Evolutionary conservation across 2,888 invertebrate genomes (phyloP), one percentile per base, ranked within the genome.

Genomic region (Lasioglossum lativentre): DNA sequence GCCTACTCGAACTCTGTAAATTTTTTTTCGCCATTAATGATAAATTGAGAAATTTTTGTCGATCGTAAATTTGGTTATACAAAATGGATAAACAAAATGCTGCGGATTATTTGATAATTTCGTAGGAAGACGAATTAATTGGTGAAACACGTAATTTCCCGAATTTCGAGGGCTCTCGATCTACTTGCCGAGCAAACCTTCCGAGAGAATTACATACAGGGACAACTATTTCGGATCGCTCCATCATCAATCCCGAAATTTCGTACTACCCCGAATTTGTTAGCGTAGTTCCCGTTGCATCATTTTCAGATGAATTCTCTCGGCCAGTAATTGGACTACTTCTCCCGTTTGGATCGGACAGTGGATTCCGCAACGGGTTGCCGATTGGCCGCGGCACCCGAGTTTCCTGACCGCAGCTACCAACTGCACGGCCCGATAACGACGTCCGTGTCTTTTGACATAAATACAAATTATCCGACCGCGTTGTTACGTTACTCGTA

Each of bases 361-460:
- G 45, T 66, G 70, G 52, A 83, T 40, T 63, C 68, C 52, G 66
- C 78, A 75, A 81, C 75, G 80, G 75, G 66, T 78, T 38, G 81
- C 42, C 81, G 86, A 85, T 83, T 83, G 75, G 75, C 66, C 71
- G 68, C 68, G 30, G 30, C 40, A 63, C 45, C 66, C 45, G 79
- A 79, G 78, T 76, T 78, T 72, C 78, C 56, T 63, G 72, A 87
- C 85, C 87, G 63, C 89, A 76, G 75, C 59, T 76, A 75, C 83
- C 87, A 89, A 89, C 87, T 83, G 80, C 59, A 80, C 73, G 68
- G 59, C 27, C 52, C 73, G 72, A 82, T 85, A 87, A 87, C 83
- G 80, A 75, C 66, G 71, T 72, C 73, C 45, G 34, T 75, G 78
- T 85, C 83, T 87, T 78, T 80, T 74, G 56, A n/a, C 75, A 27